Evolutionary conservation across 2,888 invertebrate genomes (phyloP).

Genomic region (Harpalus rubripes): DNA sequence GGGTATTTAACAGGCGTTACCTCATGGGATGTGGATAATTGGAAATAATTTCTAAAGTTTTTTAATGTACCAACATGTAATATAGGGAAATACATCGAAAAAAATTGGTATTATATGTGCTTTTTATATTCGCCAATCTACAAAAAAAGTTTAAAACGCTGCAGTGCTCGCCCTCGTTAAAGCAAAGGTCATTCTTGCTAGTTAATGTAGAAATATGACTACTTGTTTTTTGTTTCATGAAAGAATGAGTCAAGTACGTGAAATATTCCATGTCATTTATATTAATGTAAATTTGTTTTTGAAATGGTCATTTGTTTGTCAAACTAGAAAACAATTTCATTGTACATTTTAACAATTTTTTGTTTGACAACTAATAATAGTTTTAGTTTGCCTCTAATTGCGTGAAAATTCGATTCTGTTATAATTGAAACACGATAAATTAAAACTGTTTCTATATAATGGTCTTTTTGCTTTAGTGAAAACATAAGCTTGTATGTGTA

Average conservation of each 20-base stretch:
- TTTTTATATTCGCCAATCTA: too few relatives aligned
- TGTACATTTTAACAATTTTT: conserved; percentile 5
- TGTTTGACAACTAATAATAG: not conserved
- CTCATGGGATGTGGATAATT: too few relatives aligned
- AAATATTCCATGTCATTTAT: not conserved
- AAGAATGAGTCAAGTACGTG: not conserved
- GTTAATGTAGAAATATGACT: not conserved
- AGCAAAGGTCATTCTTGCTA: not conserved
- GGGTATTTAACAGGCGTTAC: too few relatives aligned
- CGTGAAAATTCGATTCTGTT: not conserved
- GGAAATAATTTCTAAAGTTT: too few relatives aligned
- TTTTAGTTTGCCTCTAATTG: not conserved
- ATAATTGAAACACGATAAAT: not conserved
- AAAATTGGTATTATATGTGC: too few relatives aligned
- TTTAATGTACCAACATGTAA: too few relatives aligned
- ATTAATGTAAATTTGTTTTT: not conserved
- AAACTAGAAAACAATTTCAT: not conserved
- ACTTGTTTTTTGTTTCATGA: not conserved
- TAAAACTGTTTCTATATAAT: conserved; percentile 4
- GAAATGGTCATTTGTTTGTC: not conserved
- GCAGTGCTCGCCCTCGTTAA: not conserved
- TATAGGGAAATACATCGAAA: too few relatives aligned
- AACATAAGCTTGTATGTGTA: not conserved
- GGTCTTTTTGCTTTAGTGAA: not conserved
- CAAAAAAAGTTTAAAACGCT: not conserved